Conservation (phyloP, 2,888 invertebrate species). For the Pharmacophagus antenor region DNA sequence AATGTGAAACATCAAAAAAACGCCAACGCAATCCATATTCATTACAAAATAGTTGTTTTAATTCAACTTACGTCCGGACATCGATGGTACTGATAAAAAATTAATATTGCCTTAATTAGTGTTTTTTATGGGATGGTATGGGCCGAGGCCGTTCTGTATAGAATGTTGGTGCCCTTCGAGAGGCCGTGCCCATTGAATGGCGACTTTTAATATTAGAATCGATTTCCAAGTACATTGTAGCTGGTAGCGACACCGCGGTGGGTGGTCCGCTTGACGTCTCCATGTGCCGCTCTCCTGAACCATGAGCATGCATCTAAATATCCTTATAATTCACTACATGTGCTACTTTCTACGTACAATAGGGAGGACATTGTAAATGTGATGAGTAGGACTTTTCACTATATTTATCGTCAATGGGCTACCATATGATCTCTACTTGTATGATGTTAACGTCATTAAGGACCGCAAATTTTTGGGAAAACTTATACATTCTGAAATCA, state of each 20-base stretch:
- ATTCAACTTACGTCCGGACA: conserved; percentile 13
- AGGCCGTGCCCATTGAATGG: conserved; percentile 22
- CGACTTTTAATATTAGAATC: conserved; percentile 33
- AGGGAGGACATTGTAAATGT: conserved; percentile 36
- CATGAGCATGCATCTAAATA: conserved; percentile 68
- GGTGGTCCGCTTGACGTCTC: conserved; percentile 73
- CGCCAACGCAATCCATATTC: conserved; percentile 19
- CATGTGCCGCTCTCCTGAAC: conserved; percentile 50
- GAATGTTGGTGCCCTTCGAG: conserved; percentile 13
- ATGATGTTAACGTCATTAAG: too few relatives aligned
- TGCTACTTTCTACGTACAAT: conserved; percentile 58
- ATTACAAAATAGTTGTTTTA: conserved; percentile 25
- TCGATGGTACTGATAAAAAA: conserved; percentile 22
- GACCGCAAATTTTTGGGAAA: too few relatives aligned
- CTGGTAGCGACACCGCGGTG: conserved; percentile 49
- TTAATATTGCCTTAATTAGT: conserved; percentile 15
- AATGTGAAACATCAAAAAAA: conserved; percentile 25
- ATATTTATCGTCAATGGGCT: too few relatives aligned
- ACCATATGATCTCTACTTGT: too few relatives aligned
- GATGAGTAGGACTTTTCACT: too few relatives aligned
- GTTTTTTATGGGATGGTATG: conserved; percentile 12
- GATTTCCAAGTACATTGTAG: conserved; percentile 31
- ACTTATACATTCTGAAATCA: too few relatives aligned
- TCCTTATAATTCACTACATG: conserved; percentile 75
- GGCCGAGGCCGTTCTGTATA: conserved; percentile 4